Conservation (phyloP, 2,888 invertebrate species). For the Schizaphis graminum region DNA sequence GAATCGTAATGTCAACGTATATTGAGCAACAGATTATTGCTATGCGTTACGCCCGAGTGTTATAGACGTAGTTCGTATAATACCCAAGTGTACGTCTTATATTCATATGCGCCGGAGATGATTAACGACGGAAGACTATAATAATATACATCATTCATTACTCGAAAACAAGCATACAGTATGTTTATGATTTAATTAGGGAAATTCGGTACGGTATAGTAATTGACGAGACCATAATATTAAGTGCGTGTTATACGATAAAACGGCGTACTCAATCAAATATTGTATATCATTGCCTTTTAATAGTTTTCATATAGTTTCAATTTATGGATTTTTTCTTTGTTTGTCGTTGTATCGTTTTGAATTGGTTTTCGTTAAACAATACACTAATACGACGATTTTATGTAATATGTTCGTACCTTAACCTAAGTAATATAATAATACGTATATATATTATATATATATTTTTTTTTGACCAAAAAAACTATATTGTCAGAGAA, state of each 20-base stretch:
- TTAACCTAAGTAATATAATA: too few species aligned
- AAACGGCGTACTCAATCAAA: neutral
- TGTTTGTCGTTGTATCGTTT: neutral
- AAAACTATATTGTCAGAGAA: neutral
- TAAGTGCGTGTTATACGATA: neutral
- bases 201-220: neutral
- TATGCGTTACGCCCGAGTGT: neutral
- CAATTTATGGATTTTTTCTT: neutral
- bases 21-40: neutral
- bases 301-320: neutral
- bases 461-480: too few species aligned
- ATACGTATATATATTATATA: too few species aligned
- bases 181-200: neutral
- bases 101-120: neutral
- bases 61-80: neutral
- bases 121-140: neutral
- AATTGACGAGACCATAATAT: neutral
- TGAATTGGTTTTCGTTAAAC: neutral
- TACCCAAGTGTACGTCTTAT: neutral
- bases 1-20: neutral
- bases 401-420: too few species aligned
- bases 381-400: neutral
- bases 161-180: neutral
- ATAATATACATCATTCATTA: conserved; percentile 1
- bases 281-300: neutral